phyloP scores from a whole-genome alignment of 2,888 invertebrate genomes.

The Prosopocoilus inquinatus region DNA sequence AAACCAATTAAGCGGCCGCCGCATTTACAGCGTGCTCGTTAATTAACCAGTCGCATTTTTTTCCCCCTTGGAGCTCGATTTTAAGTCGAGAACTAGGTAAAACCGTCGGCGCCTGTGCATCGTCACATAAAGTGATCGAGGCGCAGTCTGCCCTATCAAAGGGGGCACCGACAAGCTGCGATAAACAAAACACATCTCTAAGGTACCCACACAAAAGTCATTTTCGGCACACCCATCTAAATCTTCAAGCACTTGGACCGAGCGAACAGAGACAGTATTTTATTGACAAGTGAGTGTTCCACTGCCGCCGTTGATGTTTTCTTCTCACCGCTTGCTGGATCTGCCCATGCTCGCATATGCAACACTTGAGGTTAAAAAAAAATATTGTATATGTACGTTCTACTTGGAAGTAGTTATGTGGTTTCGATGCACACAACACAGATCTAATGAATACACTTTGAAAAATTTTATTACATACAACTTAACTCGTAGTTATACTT shows the following conservation, averaged over 20 bases:
- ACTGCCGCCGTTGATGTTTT: slow-evolving; percentile 16
- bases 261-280: slow-evolving; percentile 17
- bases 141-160: slow-evolving; percentile 21
- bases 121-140: slow-evolving; percentile 25
- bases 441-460: no score
- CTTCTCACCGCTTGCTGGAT: slow-evolving; percentile 15
- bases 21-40: no score
- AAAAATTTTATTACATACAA: no score
- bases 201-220: slow-evolving; percentile 6
- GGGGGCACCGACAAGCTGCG: slow-evolving; percentile 19
- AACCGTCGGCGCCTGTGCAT: slow-evolving; percentile 26
- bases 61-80: not conserved
- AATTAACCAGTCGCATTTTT: not conserved
- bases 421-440: no score
- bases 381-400: not conserved
- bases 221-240: slow-evolving; percentile 11
- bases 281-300: slow-evolving; percentile 16
- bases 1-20: no score
- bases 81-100: slow-evolving; percentile 15
- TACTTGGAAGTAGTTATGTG: no score
- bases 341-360: slow-evolving; percentile 9
- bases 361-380: slow-evolving; percentile 6
- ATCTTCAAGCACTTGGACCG: slow-evolving; percentile 18
- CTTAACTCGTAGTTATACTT: no score
- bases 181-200: slow-evolving; percentile 15